Evolutionary conservation across 2,797 vertebrate species (phyloP).

Genomic region (Acestrorhynchus altus): DNA sequence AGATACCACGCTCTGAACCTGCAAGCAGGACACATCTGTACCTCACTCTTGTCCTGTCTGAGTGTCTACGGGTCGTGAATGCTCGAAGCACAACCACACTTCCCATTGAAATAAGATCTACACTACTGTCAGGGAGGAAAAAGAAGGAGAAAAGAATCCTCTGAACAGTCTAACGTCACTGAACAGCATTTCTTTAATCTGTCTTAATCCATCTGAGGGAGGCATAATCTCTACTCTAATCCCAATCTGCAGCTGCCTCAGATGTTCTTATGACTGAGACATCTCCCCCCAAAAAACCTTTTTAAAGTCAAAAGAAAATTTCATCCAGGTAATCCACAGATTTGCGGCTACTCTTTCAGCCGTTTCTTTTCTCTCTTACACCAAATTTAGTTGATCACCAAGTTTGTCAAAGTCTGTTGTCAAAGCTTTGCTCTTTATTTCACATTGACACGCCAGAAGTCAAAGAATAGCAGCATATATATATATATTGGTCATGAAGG

Average conservation of each 20-base stretch:
- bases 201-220: slow-evolving; percentile 44
- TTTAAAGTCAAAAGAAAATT: not conserved
- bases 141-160: not conserved
- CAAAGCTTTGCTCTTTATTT: too few relatives aligned
- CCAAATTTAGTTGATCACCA: too few relatives aligned
- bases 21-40: not conserved
- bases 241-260: slow-evolving; percentile 38
- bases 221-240: slow-evolving; percentile 38
- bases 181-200: slow-evolving; percentile 48
- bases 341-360: not conserved
- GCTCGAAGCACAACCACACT: not conserved
- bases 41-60: not conserved
- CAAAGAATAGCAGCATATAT: too few relatives aligned
- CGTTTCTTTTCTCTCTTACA: too few relatives aligned
- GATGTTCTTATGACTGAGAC: slow-evolving; percentile 22
- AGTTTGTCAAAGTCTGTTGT: too few relatives aligned
- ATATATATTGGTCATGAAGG: too few relatives aligned
- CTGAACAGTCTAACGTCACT: slow-evolving; percentile 26
- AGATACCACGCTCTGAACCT: not conserved
- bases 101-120: not conserved
- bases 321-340: not conserved
- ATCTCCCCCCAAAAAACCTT: not conserved
- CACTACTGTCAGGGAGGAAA: not conserved
- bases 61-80: not conserved
- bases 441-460: too few relatives aligned